Percentiles rank a stretch among this genome's conserved stretches.
phyloP scores from a whole-genome alignment of 2,797 vertebrate species.

The Alca torda region DNA sequence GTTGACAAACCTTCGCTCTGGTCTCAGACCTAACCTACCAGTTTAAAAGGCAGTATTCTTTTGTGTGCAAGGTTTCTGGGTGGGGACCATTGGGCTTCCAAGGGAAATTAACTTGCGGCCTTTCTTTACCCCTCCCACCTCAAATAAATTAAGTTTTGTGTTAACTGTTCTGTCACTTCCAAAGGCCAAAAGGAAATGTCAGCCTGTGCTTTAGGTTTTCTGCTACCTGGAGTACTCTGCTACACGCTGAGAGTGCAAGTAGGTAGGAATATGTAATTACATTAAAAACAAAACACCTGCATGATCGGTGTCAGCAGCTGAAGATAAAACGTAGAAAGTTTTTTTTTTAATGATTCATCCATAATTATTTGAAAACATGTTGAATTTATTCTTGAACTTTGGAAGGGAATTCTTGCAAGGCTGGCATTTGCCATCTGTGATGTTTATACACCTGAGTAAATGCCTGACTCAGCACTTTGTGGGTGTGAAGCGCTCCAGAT shows the following conservation, averaged over 20 bases:
- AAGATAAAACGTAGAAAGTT: slow-evolving; percentile 35
- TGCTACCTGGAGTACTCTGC: neutral
- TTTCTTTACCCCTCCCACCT: neutral
- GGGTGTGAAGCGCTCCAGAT: neutral
- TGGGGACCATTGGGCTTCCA: slow-evolving; percentile 34
- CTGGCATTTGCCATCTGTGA: neutral
- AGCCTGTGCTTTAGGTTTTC: neutral
- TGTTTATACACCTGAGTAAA: slow-evolving; percentile 59
- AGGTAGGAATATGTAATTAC: neutral
- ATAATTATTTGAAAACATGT: slow-evolving; percentile 44
- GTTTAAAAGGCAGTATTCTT: slow-evolving; percentile 63
- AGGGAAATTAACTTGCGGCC: neutral
- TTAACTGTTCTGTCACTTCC: slow-evolving; percentile 41
- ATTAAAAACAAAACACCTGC: slow-evolving; percentile 15
- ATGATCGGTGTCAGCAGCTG: neutral
- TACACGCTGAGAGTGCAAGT: neutral
- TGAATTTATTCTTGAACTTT: slow-evolving; percentile 53
- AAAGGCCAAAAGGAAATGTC: neutral
- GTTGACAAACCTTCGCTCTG: slow-evolving; percentile 65
- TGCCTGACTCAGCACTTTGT: slow-evolving; percentile 59
- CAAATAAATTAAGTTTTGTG: neutral
- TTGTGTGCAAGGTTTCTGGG: slow-evolving; percentile 63
- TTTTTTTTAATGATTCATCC: slow-evolving; percentile 31
- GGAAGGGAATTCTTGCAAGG: slow-evolving; percentile 28
- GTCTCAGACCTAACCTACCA: slow-evolving; percentile 70